Evolutionary conservation across 1,140 invertebrate genomes (phyloP).

Genomic region (Neodiprion virginianus): DNA sequence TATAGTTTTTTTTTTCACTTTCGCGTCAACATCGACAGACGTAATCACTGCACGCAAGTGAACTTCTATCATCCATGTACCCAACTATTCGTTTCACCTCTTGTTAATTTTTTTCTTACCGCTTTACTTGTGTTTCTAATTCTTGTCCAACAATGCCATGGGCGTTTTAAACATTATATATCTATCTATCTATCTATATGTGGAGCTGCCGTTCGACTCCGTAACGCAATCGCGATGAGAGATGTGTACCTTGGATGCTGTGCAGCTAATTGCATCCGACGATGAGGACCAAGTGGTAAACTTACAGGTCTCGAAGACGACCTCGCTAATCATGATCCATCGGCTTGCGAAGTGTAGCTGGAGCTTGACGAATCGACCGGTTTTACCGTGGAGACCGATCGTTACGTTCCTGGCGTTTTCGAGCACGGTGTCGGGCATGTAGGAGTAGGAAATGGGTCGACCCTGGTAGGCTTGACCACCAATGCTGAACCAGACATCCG

Average conservation of each 20-base stretch:
- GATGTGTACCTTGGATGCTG: too few relatives aligned
- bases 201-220: not conserved
- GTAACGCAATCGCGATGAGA: too few relatives aligned
- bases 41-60: too few relatives aligned
- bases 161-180: too few relatives aligned
- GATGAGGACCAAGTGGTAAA: slow-evolving; percentile 8
- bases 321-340: slow-evolving; percentile 84
- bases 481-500: slow-evolving; percentile 74
- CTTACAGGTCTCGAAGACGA: slow-evolving; percentile 73
- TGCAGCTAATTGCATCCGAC: too few relatives aligned
- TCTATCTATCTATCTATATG: slow-evolving; percentile 10
- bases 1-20: too few relatives aligned
- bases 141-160: too few relatives aligned
- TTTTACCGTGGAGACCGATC: slow-evolving; percentile 69
- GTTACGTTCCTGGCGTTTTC: slow-evolving; percentile 79
- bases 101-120: too few relatives aligned
- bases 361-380: slow-evolving; percentile 73
- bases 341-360: slow-evolving; percentile 76
- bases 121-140: too few relatives aligned
- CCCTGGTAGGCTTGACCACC: slow-evolving; percentile 68
- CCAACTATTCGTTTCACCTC: too few relatives aligned
- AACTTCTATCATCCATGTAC: too few relatives aligned
- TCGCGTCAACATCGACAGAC: too few relatives aligned
- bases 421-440: slow-evolving; percentile 74
- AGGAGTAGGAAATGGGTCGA: slow-evolving; percentile 70